Evolutionary conservation across 2,797 vertebrate species (phyloP).

Genomic region (Brachyrhaphis roseni): DNA sequence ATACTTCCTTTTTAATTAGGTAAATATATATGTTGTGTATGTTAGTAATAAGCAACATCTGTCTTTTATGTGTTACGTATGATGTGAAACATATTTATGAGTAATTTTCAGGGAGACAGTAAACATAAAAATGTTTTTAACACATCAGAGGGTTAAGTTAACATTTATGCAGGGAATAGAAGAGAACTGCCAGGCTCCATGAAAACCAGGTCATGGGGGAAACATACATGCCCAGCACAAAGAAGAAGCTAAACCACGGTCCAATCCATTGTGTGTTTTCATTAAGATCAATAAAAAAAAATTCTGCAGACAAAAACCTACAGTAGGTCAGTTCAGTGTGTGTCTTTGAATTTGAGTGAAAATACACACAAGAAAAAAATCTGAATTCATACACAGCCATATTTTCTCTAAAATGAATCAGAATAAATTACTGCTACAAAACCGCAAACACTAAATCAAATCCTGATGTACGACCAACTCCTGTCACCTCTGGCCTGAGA

Average conservation of each 20-base stretch:
- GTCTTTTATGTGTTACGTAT: constrained; percentile 3
- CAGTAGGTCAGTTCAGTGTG: constrained; percentile 7
- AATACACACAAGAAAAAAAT: constrained; percentile 9
- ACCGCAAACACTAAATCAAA: constrained; percentile 50
- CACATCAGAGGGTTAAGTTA: constrained; percentile 57
- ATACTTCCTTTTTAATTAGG: constrained; percentile 3
- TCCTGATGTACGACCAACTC: constrained; percentile 40
- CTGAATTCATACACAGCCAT: constrained; percentile 43
- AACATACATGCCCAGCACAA: constrained; percentile 42
- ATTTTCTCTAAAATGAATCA: constrained; percentile 58
- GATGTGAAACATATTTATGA: constrained; percentile 33
- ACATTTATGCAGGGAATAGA: constrained; percentile 18
- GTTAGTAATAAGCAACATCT: constrained; percentile 54
- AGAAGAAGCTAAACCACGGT: constrained; percentile 52
- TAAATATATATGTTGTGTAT: constrained; percentile 25
- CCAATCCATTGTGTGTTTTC: constrained; percentile 44
- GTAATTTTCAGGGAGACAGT: constrained; percentile 46
- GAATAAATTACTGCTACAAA: constrained; percentile 63
- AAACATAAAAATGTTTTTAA: constrained; percentile 40
- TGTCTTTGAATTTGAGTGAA: constrained; percentile 34
- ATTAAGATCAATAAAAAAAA: constrained; percentile 33
- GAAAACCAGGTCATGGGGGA: constrained; percentile 66
- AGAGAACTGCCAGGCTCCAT: constrained; percentile 47
- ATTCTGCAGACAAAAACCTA: constrained; percentile 23
- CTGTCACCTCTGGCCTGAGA: constrained; percentile 36